Conservation (phyloP, 2,888 invertebrate species). For the Thumatha senex region DNA sequence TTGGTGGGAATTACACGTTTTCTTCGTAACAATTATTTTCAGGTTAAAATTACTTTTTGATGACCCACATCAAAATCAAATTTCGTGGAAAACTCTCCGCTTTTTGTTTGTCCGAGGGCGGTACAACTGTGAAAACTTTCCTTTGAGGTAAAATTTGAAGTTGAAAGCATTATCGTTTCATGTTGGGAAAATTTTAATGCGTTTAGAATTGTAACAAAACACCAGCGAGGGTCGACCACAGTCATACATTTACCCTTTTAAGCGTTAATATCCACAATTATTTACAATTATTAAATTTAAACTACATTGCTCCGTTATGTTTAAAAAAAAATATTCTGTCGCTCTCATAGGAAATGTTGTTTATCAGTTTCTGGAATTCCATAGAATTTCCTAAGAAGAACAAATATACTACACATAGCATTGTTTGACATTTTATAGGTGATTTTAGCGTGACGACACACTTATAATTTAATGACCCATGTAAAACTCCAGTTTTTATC, state of each 20-base stretch:
- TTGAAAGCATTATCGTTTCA: conserved; percentile 36
- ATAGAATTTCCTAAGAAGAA: neutral
- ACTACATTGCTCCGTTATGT: conserved; percentile 33
- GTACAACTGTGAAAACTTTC: conserved; percentile 26
- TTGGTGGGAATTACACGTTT: conserved; percentile 77
- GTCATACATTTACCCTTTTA: conserved; percentile 51
- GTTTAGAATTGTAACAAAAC: conserved; percentile 50
- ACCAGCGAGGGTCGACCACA: conserved; percentile 43
- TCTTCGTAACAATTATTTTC: conserved; percentile 71
- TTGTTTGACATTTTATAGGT: conserved; percentile 15
- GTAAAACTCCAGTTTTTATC: conserved; percentile 18
- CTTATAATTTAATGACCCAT: conserved; percentile 24
- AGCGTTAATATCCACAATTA: conserved; percentile 55
- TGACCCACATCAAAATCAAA: conserved; percentile 73
- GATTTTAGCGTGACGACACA: conserved; percentile 12
- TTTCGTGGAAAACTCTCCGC: conserved; percentile 44
- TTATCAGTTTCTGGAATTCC: neutral
- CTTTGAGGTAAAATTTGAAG: conserved; percentile 28
- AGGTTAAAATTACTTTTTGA: conserved; percentile 74
- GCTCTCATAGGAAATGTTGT: conserved; percentile 25
- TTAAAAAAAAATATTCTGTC: conserved; percentile 31
- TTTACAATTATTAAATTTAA: conserved; percentile 47
- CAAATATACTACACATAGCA: neutral
- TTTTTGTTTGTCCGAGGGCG: conserved; percentile 24
- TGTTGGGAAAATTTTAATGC: conserved; percentile 37